These are phyloP conservation scores for Epinephelus awoara DNA, from an alignment of 2,797 vertebrate species.

Conservation along the genomic window DNA sequence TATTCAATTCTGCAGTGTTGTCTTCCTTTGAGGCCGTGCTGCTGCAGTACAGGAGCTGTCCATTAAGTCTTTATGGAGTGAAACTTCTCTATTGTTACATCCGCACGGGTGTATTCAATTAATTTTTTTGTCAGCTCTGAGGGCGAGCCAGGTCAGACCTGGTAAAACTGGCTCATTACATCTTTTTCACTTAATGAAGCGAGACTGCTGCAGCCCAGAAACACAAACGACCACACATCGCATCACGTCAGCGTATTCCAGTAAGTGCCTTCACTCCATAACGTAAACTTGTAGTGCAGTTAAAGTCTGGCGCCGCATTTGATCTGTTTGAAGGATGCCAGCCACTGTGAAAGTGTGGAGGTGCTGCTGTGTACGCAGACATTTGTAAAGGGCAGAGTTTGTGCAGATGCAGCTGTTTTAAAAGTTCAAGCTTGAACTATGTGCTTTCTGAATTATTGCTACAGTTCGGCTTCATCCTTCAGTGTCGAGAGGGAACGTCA, in stretches of 20 bases:
- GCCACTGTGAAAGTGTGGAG: conserved; percentile 26
- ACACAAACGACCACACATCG: conserved; percentile 25
- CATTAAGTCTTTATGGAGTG: background rate
- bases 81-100: conserved; percentile 19
- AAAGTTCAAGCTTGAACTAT: background rate
- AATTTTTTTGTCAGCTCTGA: background rate
- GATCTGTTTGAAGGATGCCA: conserved; percentile 13
- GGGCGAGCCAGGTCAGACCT: conserved; percentile 4
- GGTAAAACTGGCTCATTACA: conserved; percentile 36
- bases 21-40: background rate
- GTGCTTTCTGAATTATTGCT: background rate
- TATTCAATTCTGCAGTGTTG: background rate
- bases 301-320: conserved; percentile 3
- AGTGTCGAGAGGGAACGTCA: background rate
- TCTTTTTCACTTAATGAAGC: conserved; percentile 51
- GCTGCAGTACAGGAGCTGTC: background rate
- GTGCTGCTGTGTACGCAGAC: background rate
- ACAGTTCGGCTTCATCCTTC: background rate
- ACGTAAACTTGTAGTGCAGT: conserved; percentile 44
- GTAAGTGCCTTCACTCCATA: conserved; percentile 30
- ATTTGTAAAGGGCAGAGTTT: background rate
- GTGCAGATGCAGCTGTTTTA: conserved; percentile 18
- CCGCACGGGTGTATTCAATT: background rate
- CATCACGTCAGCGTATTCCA: conserved; percentile 41
- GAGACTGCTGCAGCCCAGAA: conserved; percentile 17